Conservation (phyloP, 2,888 invertebrate species). For the Coleophora deauratella region DNA sequence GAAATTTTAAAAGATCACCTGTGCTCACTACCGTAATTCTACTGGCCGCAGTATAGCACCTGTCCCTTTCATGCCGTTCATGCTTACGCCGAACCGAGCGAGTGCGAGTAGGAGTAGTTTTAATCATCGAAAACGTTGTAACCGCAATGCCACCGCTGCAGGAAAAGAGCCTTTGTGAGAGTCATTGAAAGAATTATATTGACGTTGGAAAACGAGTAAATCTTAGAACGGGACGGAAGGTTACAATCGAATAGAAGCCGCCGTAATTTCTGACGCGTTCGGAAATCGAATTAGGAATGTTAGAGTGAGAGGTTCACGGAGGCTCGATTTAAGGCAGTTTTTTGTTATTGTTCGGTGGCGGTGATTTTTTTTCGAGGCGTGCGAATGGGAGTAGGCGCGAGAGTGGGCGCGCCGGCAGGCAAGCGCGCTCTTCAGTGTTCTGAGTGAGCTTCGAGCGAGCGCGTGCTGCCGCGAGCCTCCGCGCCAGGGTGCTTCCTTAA, state of each 20-base stretch:
- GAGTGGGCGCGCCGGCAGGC: conserved; percentile 68
- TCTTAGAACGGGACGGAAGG: conserved; percentile 62
- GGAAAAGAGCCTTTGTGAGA: conserved; percentile 24
- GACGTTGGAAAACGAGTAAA: conserved; percentile 24
- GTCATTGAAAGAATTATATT: conserved; percentile 9
- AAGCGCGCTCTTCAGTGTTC: conserved; percentile 75
- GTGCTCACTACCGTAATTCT: conserved; percentile 74
- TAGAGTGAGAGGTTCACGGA: conserved; percentile 67
- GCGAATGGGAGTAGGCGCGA: conserved; percentile 72
- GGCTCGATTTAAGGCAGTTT: conserved; percentile 60
- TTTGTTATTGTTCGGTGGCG: conserved; percentile 64
- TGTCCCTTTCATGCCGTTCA: conserved; percentile 72
- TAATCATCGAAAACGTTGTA: conserved; percentile 35
- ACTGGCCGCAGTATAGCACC: conserved; percentile 62
- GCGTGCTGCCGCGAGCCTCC: conserved; percentile 54
- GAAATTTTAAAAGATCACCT: conserved; percentile 72
- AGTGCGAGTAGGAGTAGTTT: conserved; percentile 73
- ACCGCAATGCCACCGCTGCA: conserved; percentile 8
- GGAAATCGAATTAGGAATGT: conserved; percentile 71
- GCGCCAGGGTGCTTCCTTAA: conserved; percentile 32
- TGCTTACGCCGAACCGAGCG: conserved; percentile 67
- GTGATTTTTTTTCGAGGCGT: conserved; percentile 71
- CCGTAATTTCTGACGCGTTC: conserved; percentile 70
- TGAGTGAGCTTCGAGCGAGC: conserved; percentile 71
- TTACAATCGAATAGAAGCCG: conserved; percentile 60